Conservation (phyloP, 2,888 invertebrate genomes). For the Cactoblastis cactorum region DNA sequence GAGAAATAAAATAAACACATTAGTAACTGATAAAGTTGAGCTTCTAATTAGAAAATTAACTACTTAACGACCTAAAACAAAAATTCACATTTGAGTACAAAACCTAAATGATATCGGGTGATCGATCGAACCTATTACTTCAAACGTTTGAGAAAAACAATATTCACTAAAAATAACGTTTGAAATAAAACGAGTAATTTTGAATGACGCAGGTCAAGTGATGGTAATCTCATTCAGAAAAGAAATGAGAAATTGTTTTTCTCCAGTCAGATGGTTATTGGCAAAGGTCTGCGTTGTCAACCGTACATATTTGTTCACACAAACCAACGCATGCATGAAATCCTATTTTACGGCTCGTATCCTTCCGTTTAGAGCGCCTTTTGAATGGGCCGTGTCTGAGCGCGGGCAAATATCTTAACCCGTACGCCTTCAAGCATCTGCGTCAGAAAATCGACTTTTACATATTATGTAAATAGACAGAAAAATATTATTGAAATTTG, state of each 20-base stretch:
- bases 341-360: slow-evolving; percentile 76
- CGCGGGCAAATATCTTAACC: slow-evolving; percentile 61
- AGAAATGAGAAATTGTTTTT: slow-evolving; percentile 46
- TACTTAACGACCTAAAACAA: too few species aligned
- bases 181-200: neutral
- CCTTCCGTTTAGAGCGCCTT: slow-evolving; percentile 71
- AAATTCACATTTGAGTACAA: too few species aligned
- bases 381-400: slow-evolving; percentile 67
- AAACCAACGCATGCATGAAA: slow-evolving; percentile 75
- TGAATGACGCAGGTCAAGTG: neutral
- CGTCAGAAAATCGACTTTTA: slow-evolving; percentile 36
- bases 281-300: slow-evolving; percentile 71
- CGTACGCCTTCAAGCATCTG: slow-evolving; percentile 41
- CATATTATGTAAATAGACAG: slow-evolving; percentile 29
- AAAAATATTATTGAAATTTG: neutral
- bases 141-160: too few species aligned
- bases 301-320: slow-evolving; percentile 76
- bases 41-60: too few species aligned
- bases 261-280: slow-evolving; percentile 49
- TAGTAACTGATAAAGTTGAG: too few species aligned
- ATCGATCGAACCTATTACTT: too few species aligned
- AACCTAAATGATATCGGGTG: too few species aligned
- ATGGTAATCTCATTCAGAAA: slow-evolving; percentile 17
- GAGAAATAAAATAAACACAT: too few species aligned
- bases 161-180: too few species aligned